These are phyloP conservation scores for Brachionus sp. DNA, from an alignment of 1,140 invertebrate genomes.

Conservation along the genomic window DNA sequence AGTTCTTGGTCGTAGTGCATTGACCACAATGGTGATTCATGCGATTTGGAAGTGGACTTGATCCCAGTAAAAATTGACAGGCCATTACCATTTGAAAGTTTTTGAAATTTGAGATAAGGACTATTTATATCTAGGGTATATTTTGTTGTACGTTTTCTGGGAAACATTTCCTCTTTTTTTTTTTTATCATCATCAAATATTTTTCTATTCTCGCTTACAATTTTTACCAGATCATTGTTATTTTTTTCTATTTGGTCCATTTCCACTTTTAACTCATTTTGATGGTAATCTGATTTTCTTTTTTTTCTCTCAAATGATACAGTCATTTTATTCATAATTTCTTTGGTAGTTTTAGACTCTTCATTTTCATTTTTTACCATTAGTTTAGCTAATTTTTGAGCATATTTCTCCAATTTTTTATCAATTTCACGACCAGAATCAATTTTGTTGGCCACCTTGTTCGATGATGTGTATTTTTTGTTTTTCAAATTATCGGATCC, in stretches of 20 bases:
- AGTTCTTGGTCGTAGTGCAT: conserved; percentile 7
- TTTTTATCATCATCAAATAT: background rate
- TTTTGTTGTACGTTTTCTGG: background rate
- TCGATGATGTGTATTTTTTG: background rate
- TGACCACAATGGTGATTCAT: conserved; percentile 22
- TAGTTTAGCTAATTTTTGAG: background rate
- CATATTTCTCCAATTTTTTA: background rate
- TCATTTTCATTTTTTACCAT: background rate
- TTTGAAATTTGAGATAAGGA: conserved; percentile 27
- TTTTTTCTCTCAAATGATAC: background rate
- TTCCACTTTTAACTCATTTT: background rate
- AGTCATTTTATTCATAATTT: background rate
- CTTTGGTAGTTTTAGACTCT: background rate
- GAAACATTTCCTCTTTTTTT: background rate
- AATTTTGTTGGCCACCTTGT: background rate
- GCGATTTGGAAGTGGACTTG: background rate
- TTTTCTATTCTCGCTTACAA: background rate
- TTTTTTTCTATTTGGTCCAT: background rate
- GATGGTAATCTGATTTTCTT: background rate
- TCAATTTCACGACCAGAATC: background rate
- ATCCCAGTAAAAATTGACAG: background rate
- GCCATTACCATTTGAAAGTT: background rate
- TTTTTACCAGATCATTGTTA: background rate
- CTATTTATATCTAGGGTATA: background rate
- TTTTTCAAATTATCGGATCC: background rate